phyloP scores from a whole-genome alignment of 2,797 vertebrate genomes.

The Peromyscus melanophrys region DNA sequence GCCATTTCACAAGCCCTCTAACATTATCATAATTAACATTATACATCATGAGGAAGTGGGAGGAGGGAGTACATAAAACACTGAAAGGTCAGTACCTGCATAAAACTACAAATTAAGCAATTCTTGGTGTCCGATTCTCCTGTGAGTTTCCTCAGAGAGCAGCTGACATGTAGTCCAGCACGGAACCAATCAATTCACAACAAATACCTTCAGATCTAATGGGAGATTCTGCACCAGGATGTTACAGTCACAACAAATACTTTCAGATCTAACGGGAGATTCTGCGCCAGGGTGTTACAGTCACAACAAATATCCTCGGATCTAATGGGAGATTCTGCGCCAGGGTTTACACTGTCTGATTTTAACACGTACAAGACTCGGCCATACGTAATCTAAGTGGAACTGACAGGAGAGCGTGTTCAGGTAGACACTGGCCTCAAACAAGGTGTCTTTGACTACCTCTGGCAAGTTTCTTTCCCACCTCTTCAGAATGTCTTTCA shows the following conservation, averaged over 20 bases:
- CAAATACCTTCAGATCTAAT: constrained; percentile 76
- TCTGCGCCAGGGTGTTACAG: constrained; percentile 38
- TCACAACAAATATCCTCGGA: constrained; percentile 82
- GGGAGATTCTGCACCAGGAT: constrained; percentile 67
- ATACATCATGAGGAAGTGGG: background rate
- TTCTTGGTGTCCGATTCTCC: constrained; percentile 77
- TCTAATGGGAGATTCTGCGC: constrained; percentile 68
- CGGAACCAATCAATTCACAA: constrained; percentile 87
- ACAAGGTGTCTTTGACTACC: constrained; percentile 53
- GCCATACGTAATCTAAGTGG: constrained; percentile 73
- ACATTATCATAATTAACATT: constrained; percentile 13
- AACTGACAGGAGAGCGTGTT: background rate
- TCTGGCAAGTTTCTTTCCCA: background rate
- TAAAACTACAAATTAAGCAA: constrained; percentile 78
- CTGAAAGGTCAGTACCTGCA: constrained; percentile 70
- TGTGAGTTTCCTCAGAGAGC: constrained; percentile 57
- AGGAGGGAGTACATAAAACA: background rate
- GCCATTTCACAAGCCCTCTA: constrained; percentile 7
- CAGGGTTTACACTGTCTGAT: constrained; percentile 64
- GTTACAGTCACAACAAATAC: constrained; percentile 78
- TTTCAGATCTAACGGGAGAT: constrained; percentile 74
- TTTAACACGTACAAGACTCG: constrained; percentile 78
- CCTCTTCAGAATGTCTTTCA: constrained; percentile 15
- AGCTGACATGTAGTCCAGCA: constrained; percentile 74
- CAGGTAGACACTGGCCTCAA: constrained; percentile 55